Conservation (phyloP, 2,888 invertebrate genomes). For the Dryococelus australis region DNA sequence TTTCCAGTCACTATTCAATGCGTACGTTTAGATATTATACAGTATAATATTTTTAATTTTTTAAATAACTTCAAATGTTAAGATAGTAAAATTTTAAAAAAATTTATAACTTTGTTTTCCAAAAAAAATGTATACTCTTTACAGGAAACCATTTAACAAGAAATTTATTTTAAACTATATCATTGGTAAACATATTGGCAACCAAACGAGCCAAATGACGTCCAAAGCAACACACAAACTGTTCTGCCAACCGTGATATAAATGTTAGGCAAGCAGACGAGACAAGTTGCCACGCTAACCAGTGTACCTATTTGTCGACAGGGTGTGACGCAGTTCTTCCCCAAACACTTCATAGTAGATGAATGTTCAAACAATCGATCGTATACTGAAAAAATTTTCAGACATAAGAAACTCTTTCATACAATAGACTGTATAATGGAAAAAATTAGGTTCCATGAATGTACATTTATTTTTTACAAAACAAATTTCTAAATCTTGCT, state of each 20-base stretch:
- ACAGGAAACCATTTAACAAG: too few relatives aligned
- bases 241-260: background rate
- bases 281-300: background rate
- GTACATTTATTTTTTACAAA: too few relatives aligned
- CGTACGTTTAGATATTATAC: too few relatives aligned
- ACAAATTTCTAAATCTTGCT: too few relatives aligned
- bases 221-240: background rate
- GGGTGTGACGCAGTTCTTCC: background rate
- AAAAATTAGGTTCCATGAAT: too few relatives aligned
- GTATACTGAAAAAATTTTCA: background rate
- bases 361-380: conserved; percentile 16
- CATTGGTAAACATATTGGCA: background rate
- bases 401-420: background rate
- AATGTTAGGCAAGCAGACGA: background rate
- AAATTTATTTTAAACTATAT: too few relatives aligned
- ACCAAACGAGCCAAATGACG: background rate
- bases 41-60: too few relatives aligned
- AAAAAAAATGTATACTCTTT: too few relatives aligned
- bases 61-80: too few relatives aligned
- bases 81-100: too few relatives aligned
- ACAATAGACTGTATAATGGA: background rate
- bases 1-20: too few relatives aligned
- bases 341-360: background rate
- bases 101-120: too few relatives aligned
- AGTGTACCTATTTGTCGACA: conserved; percentile 16